Conservation (phyloP, 2,888 invertebrate genomes). For the Dermolepida albohirtum region DNA sequence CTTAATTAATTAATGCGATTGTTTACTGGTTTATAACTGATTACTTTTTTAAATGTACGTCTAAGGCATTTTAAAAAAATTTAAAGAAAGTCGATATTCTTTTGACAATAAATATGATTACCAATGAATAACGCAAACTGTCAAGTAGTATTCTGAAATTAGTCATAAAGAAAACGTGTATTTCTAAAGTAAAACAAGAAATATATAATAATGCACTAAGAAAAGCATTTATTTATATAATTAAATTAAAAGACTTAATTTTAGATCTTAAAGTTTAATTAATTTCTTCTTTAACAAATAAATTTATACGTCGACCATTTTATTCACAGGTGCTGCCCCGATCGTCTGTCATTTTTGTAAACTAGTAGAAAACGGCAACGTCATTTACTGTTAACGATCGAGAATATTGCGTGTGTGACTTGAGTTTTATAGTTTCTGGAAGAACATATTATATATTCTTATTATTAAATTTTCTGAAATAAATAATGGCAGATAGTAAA, state of each 20-base stretch:
- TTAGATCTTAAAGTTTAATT: background rate
- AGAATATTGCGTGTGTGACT: conserved; percentile 50
- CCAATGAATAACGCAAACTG: conserved; percentile 2
- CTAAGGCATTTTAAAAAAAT: conserved; percentile 36
- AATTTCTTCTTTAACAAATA: conserved; percentile 1
- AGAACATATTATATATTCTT: conserved; percentile 37
- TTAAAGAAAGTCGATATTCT: conserved; percentile 37
- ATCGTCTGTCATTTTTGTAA: conserved; percentile 42
- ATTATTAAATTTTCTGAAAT: conserved; percentile 19
- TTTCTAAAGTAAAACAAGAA: conserved; percentile 11
- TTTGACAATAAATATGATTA: conserved; percentile 42
- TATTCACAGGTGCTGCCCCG: conserved; percentile 36
- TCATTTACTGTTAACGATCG: conserved; percentile 61
- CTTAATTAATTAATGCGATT: no score
- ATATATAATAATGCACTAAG: conserved; percentile 7
- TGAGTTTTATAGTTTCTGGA: conserved; percentile 45
- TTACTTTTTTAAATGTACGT: background rate
- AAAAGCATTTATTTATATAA: background rate
- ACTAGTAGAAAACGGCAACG: conserved; percentile 58
- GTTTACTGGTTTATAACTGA: no score
- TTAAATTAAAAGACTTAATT: background rate
- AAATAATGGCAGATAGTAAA: conserved; percentile 59
- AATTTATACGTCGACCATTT: conserved; percentile 8
- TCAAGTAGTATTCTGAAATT: background rate
- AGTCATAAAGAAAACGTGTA: no score